Evolutionary conservation across 2,797 vertebrate genomes (phyloP).

Genomic region (Alectoris magna): DNA sequence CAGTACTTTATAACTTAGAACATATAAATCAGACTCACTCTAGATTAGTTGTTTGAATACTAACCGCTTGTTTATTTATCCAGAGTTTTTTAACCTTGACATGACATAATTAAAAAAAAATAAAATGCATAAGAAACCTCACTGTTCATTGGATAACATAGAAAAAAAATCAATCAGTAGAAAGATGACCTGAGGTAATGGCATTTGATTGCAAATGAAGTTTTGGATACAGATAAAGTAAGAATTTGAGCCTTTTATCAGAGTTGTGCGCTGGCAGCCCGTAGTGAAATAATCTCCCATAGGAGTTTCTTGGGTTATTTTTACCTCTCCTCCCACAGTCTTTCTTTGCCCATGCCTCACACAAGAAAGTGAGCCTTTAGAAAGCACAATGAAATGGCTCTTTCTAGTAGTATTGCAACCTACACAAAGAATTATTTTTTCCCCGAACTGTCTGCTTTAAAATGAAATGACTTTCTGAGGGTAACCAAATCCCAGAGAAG

Average conservation of each 20-base stretch:
- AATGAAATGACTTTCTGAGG: background rate
- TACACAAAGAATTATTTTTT: background rate
- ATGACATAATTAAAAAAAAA: background rate
- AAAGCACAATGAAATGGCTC: background rate
- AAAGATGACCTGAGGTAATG: constrained; percentile 44
- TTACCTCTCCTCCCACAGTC: background rate
- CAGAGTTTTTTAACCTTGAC: constrained; percentile 56
- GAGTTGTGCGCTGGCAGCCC: background rate
- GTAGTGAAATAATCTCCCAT: constrained; percentile 2
- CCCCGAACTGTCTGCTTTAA: background rate
- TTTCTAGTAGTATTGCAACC: background rate
- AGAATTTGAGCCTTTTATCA: constrained; percentile 51
- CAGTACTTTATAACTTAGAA: constrained; percentile 35
- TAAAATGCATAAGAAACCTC: background rate
- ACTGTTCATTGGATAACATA: constrained; percentile 47
- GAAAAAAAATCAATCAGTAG: constrained; percentile 1
- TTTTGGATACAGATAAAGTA: constrained; percentile 49
- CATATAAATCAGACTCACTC: constrained; percentile 43
- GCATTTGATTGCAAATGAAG: constrained; percentile 12
- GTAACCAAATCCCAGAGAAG: background rate
- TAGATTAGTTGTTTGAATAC: constrained; percentile 47
- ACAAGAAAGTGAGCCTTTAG: background rate
- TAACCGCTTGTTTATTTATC: constrained; percentile 44
- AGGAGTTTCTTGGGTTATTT: background rate
- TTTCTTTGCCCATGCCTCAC: background rate